These are phyloP conservation scores for Hylaea fasciaria DNA, from an alignment of 2,888 invertebrate genomes.

Conservation along the genomic window DNA sequence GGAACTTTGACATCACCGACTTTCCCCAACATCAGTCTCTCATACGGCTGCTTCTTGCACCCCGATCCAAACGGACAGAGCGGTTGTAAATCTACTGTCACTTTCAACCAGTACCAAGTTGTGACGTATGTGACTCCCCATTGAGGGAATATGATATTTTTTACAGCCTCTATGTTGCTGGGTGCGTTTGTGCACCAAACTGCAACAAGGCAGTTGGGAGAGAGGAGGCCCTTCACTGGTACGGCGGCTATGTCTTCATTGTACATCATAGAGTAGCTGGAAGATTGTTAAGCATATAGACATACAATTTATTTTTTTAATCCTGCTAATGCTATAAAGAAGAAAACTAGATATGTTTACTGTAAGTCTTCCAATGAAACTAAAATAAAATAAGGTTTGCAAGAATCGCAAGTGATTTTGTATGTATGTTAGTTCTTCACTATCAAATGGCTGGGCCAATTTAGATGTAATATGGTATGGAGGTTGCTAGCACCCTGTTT, in stretches of 20 bases:
- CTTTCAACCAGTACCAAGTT: slow-evolving; percentile 96
- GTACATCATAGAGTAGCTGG: slow-evolving; percentile 91
- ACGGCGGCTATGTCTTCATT: slow-evolving; percentile 89
- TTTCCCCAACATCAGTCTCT: slow-evolving; percentile 86
- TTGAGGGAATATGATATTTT: slow-evolving; percentile 89
- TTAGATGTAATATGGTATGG: no score
- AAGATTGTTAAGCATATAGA: slow-evolving; percentile 28
- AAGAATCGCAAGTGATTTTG: no score
- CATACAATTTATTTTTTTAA: no score
- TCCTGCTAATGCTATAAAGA: no score
- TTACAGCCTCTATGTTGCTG: slow-evolving; percentile 88
- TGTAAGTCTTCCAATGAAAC: no score
- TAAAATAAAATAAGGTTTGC: no score
- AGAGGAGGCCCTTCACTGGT: slow-evolving; percentile 87
- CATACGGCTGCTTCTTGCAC: slow-evolving; percentile 94
- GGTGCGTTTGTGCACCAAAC: slow-evolving; percentile 97
- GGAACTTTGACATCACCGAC: slow-evolving; percentile 66
- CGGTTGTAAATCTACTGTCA: slow-evolving; percentile 88
- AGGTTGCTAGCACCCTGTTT: no score
- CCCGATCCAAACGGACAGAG: slow-evolving; percentile 88
- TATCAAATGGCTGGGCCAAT: no score
- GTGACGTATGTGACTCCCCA: slow-evolving; percentile 91
- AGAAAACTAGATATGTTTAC: no score
- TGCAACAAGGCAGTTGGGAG: slow-evolving; percentile 88
- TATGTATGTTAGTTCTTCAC: no score